These are phyloP conservation scores for Radopholus similis DNA, from an alignment of 1,140 invertebrate species.

Conservation along the genomic window DNA sequence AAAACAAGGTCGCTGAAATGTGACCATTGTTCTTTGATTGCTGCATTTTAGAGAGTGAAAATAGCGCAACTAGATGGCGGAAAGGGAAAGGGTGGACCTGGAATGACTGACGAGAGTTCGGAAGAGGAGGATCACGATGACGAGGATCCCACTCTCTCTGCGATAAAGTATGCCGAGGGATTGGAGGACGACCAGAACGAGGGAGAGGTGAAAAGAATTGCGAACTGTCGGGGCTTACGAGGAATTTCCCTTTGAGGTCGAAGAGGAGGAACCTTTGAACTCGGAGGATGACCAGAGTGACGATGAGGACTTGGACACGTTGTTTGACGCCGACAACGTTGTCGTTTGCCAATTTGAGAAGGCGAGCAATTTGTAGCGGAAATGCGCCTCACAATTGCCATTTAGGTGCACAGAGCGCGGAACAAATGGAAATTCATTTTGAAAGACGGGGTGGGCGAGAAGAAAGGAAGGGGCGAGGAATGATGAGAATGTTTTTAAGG, in stretches of 20 bases:
- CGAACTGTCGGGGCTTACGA: background rate
- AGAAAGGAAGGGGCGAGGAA: background rate
- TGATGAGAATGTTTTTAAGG: constrained; percentile 61
- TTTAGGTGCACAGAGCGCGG: constrained; percentile 33
- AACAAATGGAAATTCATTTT: constrained; percentile 70
- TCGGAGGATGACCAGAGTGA: constrained; percentile 89
- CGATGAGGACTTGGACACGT: constrained; percentile 86
- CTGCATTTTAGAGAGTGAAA: background rate
- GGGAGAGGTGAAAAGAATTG: constrained; percentile 15
- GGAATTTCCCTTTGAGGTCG: constrained; percentile 9
- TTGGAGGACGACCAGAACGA: constrained; percentile 20
- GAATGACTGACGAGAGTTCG: constrained; percentile 50
- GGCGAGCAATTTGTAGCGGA: too few species aligned
- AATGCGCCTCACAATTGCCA: constrained; percentile 67
- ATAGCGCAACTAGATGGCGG: constrained; percentile 47
- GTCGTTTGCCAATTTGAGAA: constrained; percentile 99
- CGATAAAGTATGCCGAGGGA: background rate
- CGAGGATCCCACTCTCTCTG: background rate
- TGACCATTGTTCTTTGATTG: too few species aligned
- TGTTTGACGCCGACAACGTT: constrained; percentile 97
- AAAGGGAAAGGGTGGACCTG: constrained; percentile 22
- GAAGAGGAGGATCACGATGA: constrained; percentile 39
- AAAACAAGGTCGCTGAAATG: too few species aligned
- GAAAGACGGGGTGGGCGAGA: constrained; percentile 65
- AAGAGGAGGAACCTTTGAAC: constrained; percentile 78